A percentile compares a stretch with the other conserved stretches of the same genome.
These are phyloP conservation scores for Acridotheres tristis DNA, from an alignment of 2,797 vertebrate species.

Conservation along the genomic window DNA sequence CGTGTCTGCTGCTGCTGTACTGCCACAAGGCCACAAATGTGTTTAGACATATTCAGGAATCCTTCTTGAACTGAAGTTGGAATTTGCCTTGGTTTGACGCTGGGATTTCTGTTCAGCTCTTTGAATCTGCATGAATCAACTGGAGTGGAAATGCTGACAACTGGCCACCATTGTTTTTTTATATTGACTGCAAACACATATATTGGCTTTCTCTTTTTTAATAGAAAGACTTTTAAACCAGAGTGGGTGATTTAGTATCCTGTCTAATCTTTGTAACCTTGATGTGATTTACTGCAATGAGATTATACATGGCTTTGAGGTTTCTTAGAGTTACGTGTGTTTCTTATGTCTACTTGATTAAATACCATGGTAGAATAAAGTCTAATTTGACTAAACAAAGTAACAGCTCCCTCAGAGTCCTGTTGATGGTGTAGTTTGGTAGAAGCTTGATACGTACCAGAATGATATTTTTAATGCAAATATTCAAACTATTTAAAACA, in stretches of 20 bases:
- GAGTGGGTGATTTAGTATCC: background rate
- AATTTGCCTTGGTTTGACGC: background rate
- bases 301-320: background rate
- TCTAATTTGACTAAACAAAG: background rate
- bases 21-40: background rate
- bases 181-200: background rate
- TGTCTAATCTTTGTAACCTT: background rate
- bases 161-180: background rate
- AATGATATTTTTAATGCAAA: background rate
- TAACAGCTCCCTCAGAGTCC: background rate
- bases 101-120: background rate
- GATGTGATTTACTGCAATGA: background rate
- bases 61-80: background rate
- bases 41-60: background rate
- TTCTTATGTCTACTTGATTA: background rate
- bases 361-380: background rate
- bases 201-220: background rate
- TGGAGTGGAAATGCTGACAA: background rate
- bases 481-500: background rate
- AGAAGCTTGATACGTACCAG: background rate
- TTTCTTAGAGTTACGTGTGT: background rate
- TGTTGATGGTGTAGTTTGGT: background rate
- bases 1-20: background rate
- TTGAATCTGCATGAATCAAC: background rate
- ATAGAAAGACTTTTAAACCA: background rate